These are phyloP conservation scores for Drosophila tsacasi DNA, from an alignment of 1,140 invertebrate genomes.

Conservation along the genomic window DNA sequence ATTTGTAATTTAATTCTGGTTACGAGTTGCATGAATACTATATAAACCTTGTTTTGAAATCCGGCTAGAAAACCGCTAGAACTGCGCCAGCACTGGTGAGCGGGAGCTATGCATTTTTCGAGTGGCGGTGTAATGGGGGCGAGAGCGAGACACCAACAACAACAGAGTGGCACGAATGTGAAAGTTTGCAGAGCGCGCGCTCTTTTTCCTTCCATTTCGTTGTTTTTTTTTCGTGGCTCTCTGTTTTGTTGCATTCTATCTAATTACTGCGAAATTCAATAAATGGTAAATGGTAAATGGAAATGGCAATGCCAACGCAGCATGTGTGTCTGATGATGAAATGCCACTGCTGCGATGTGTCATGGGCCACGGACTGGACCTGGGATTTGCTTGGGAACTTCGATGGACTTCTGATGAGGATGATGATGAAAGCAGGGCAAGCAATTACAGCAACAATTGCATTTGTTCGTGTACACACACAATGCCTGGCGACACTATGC, in stretches of 20 bases:
- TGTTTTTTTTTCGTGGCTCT: conserved; percentile 9
- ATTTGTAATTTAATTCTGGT: not conserved
- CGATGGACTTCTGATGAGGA: not conserved
- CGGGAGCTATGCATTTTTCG: conserved; percentile 15
- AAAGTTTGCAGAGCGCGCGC: conserved; percentile 43
- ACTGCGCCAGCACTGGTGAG: conserved; percentile 1
- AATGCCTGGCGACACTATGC: conserved; percentile 16
- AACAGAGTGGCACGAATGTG: conserved; percentile 43
- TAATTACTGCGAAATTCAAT: conserved; percentile 43
- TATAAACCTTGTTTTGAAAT: not conserved
- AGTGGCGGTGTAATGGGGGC: conserved; percentile 13
- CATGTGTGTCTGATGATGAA: conserved; percentile 33
- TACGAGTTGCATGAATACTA: not conserved
- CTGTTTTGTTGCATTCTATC: conserved; percentile 37
- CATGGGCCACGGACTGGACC: not conserved
- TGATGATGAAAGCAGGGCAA: conserved; percentile 17
- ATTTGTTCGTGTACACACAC: conserved; percentile 50
- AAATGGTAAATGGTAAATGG: conserved; percentile 5
- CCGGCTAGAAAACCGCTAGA: not conserved
- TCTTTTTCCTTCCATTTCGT: conserved; percentile 14
- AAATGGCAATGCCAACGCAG: conserved; percentile 34
- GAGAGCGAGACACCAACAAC: conserved; percentile 39
- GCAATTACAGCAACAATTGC: conserved; percentile 42
- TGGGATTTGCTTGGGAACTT: not conserved
- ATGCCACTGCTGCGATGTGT: conserved; percentile 17